Evolutionary conservation across 2,888 invertebrate species (phyloP).

Genomic region (Alloscopus bannaensis): DNA sequence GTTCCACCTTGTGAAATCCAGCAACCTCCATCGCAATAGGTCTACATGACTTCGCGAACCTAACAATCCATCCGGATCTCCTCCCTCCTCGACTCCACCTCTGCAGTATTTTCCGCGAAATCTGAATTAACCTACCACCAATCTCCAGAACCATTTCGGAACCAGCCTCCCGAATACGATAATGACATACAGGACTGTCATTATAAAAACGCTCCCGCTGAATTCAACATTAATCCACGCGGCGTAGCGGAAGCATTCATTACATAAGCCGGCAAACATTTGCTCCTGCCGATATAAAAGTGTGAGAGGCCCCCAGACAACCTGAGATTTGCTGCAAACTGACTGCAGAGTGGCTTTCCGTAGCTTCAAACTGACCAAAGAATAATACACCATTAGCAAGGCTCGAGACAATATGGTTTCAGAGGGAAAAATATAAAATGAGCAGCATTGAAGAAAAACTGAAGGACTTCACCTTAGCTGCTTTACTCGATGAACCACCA

Average conservation of each 20-base stretch:
- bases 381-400: too few species aligned
- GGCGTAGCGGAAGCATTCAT: slow-evolving; percentile 12
- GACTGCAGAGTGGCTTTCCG: too few species aligned
- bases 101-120: background rate
- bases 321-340: too few species aligned
- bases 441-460: too few species aligned
- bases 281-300: slow-evolving; percentile 25
- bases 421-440: too few species aligned
- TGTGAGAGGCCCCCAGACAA: too few species aligned
- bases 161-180: background rate
- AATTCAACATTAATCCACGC: slow-evolving; percentile 29
- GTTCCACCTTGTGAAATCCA: slow-evolving; percentile 2
- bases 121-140: background rate
- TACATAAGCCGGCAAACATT: slow-evolving; percentile 1
- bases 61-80: too few species aligned
- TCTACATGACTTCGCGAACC: background rate
- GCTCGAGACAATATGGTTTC: too few species aligned
- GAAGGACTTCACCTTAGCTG: too few species aligned
- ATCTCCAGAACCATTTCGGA: background rate
- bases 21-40: slow-evolving; percentile 18
- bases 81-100: too few species aligned
- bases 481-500: too few species aligned
- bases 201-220: slow-evolving; percentile 18
- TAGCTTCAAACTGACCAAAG: too few species aligned
- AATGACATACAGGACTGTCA: background rate